Percentiles rank a stretch among this genome's conserved stretches.
These are phyloP conservation scores for Aleiodes leptofemur DNA, from an alignment of 2,888 invertebrate species.

Conservation along the genomic window DNA sequence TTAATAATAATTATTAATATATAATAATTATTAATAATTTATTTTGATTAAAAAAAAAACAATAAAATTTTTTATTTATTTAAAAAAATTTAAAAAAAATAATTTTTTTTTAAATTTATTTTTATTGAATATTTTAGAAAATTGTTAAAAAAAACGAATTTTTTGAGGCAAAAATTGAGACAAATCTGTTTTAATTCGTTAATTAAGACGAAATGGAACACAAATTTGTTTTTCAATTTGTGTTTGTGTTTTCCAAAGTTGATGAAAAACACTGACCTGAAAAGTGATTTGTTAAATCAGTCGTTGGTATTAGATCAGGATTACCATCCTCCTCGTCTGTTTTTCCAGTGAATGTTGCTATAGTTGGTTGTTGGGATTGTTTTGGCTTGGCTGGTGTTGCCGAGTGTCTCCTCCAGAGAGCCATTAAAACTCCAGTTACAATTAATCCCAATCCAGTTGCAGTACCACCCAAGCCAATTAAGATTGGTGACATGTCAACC, in stretches of 20 bases:
- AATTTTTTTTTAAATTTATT: too few species aligned
- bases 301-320: slow-evolving; percentile 74
- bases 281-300: slow-evolving; percentile 69
- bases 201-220: too few species aligned
- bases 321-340: slow-evolving; percentile 72
- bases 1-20: too few species aligned
- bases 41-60: too few species aligned
- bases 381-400: slow-evolving; percentile 66
- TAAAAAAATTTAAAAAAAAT: too few species aligned
- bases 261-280: slow-evolving; percentile 58
- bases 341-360: slow-evolving; percentile 67
- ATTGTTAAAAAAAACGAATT: too few species aligned
- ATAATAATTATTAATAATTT: too few species aligned
- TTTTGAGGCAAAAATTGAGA: too few species aligned
- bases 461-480: slow-evolving; percentile 72
- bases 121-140: too few species aligned
- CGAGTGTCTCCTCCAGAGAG: slow-evolving; percentile 72
- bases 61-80: too few species aligned
- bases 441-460: slow-evolving; percentile 72
- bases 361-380: slow-evolving; percentile 66
- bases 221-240: too few species aligned
- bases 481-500: slow-evolving; percentile 72
- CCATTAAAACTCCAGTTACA: slow-evolving; percentile 73
- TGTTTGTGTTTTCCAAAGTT: not conserved
- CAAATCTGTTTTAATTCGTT: too few species aligned